Base-by-base conservation (phyloP, 2,797 vertebrate genomes). In the Gymnothorax javanicus region DNA sequence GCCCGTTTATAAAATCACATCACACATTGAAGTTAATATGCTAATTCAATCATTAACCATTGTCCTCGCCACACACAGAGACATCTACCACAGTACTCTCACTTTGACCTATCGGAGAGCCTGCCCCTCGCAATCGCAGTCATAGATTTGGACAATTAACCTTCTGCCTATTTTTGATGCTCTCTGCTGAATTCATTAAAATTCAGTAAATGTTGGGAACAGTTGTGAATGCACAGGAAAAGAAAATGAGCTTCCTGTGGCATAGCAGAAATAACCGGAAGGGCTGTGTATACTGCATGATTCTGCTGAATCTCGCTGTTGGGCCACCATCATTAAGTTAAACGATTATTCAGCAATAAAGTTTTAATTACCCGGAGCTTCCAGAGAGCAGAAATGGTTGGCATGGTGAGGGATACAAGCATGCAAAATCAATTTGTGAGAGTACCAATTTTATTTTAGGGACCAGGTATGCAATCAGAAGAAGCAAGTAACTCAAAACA, bases 301-400 rank as follows among this genome's bases (percentile, higher is more conserved):
- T 87, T 87, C 59, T 77, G 82, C 86, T 62, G 82, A 87, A 83
- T 73, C 82, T 87, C n/a, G n/a, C 52, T 33, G 27, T 85, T 75
- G 6, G n/a, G 71, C 27, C 59, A 27, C 64, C 43, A 73, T n/a
- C 56, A 67, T 15, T 13, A 59, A 83, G 71, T 75, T 50, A 84
- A 87, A 56, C 83, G 86, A 84, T 62, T 87, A 87, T 87, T 87
- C 86, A 87, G 86, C 86, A 60, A 73, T n/a, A 58, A 85, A 85
- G 69, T 75, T 75, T 77, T 85, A 77, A 75, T 77, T 85, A 62
- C 75, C 54, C 62, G 67, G n/a, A 27, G 3, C 25, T 83, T 3
- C 12, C 69, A 84, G 27, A 52, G 54, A n/a, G 57, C 50, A 60
- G 67, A 50, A 27, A 84, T 13, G 77, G 62, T 5, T 2, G 50